Evolutionary conservation across 2,113 vertebrate species (phyloP).

Genomic region (Chinchilla lanigera): DNA sequence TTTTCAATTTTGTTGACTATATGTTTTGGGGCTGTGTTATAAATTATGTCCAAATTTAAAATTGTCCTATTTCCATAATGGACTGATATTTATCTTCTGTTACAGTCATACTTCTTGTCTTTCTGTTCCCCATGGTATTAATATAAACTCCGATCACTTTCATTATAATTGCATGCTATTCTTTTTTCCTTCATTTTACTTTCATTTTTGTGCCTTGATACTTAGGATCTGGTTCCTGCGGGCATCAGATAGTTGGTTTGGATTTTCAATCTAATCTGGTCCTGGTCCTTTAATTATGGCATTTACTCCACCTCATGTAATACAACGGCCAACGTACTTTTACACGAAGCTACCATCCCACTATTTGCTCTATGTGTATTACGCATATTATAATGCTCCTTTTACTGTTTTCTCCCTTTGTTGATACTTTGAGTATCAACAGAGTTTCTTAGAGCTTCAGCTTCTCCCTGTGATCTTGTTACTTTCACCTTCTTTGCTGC

Average conservation of each 20-base stretch:
- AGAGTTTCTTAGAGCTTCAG: not conserved
- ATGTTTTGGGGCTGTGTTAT: not conserved
- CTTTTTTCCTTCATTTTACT: not conserved
- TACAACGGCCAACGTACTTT: not conserved
- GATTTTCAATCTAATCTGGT: not conserved
- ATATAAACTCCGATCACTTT: not conserved
- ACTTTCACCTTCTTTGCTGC: not conserved
- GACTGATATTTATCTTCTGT: not conserved
- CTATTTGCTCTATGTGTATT: not conserved
- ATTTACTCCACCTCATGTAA: not conserved
- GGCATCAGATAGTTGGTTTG: not conserved
- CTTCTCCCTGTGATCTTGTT: not conserved
- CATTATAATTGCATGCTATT: not conserved
- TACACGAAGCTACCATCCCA: not conserved
- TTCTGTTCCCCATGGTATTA: not conserved
- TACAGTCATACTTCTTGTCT: not conserved
- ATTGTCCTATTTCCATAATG: not conserved
- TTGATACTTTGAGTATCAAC: not conserved
- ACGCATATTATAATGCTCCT: not conserved
- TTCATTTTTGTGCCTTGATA: not conserved
- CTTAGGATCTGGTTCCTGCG: not conserved
- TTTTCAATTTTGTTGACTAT: not conserved
- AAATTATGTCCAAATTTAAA: not conserved
- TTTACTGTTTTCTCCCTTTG: not conserved
- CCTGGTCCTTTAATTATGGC: not conserved